Percentiles rank a stretch among this genome's conserved stretches.
These are phyloP conservation scores for Myiotriccus ornatus DNA, from an alignment of 2,797 vertebrate genomes.

Conservation along the genomic window DNA sequence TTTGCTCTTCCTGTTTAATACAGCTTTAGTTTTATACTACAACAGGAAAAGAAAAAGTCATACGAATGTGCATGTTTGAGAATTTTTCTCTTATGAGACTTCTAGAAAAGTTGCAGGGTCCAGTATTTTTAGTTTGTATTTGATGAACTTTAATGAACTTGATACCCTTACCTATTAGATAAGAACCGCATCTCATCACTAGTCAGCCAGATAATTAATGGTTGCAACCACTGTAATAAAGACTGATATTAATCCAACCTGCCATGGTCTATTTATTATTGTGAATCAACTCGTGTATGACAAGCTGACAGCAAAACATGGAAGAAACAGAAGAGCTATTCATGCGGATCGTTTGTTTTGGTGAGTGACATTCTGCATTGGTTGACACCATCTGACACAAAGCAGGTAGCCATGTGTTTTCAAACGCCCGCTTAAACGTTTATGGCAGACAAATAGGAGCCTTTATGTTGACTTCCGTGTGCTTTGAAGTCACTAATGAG, in stretches of 20 bases:
- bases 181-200: conserved; percentile 53
- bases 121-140: conserved; percentile 11
- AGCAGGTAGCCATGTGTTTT: conserved; percentile 26
- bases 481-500: conserved; percentile 61
- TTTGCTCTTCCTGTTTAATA: conserved; percentile 14
- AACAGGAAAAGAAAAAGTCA: neutral
- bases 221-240: conserved; percentile 64
- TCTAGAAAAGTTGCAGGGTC: neutral
- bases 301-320: conserved; percentile 43
- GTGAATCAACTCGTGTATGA: conserved; percentile 1
- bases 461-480: conserved; percentile 51
- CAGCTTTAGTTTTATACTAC: neutral
- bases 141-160: conserved; percentile 69
- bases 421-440: neutral
- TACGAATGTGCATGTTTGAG: neutral
- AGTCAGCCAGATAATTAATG: conserved; percentile 69
- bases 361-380: neutral
- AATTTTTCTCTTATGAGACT: neutral
- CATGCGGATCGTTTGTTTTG: neutral
- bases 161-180: conserved; percentile 47
- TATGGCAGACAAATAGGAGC: conserved; percentile 51
- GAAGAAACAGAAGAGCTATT: conserved; percentile 16
- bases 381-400: conserved; percentile 25
- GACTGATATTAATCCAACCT: conserved; percentile 57
- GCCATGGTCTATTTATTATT: conserved; percentile 42